Evolutionary conservation across 2,888 invertebrate genomes (phyloP).

Genomic region (Neocrepidodera transversa): DNA sequence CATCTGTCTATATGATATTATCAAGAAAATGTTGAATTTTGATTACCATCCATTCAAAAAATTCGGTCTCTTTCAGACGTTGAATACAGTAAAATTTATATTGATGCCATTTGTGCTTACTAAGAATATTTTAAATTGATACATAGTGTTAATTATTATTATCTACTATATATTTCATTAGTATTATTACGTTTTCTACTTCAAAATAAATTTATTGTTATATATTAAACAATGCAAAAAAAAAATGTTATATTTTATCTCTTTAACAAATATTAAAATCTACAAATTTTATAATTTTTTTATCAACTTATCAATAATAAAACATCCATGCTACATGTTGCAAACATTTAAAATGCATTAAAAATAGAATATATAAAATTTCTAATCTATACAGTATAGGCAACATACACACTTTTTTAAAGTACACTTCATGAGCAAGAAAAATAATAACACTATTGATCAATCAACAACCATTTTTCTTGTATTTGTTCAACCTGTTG

Average conservation of each 20-base stretch:
- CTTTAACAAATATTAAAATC: not conserved
- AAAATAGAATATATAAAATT: conserved; percentile 2
- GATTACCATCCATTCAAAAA: no score
- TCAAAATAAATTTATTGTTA: no score
- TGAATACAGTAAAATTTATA: no score
- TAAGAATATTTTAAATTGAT: no score
- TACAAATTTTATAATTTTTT: not conserved
- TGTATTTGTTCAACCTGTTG: conserved; percentile 88
- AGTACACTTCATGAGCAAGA: not conserved
- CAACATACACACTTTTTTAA: not conserved
- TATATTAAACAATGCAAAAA: no score
- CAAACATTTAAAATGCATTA: not conserved
- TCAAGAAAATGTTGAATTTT: no score
- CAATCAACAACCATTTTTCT: conserved; percentile 93
- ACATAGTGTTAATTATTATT: no score
- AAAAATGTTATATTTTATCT: not conserved
- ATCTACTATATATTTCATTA: no score
- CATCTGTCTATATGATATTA: no score
- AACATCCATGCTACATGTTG: not conserved
- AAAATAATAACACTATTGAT: conserved; percentile 61
- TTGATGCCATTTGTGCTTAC: no score
- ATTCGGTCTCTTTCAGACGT: no score
- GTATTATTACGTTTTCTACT: no score
- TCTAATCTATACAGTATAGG: not conserved
- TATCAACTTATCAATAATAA: not conserved